phyloP scores from a whole-genome alignment of 2,113 vertebrate species.

The Esox niger region DNA sequence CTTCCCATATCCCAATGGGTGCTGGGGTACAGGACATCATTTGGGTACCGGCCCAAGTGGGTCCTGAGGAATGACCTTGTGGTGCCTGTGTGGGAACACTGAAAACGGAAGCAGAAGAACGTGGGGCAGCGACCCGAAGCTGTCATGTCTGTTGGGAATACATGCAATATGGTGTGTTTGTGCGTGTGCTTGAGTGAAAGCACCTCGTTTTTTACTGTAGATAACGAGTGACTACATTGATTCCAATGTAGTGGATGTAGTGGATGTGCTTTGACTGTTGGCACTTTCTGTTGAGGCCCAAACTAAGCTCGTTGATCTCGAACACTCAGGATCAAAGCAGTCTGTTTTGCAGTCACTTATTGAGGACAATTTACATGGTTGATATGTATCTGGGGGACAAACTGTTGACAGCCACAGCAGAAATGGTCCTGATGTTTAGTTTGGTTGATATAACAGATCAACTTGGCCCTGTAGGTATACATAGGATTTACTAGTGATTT shows the following conservation, averaged over 20 bases:
- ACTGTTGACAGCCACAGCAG: conserved; percentile 42
- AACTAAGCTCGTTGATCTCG: conserved; percentile 18
- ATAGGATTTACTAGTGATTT: too few relatives aligned
- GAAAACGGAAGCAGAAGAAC: conserved; percentile 24
- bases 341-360: conserved; percentile 15
- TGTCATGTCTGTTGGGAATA: background rate
- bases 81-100: too few relatives aligned
- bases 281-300: conserved; percentile 48
- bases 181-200: conserved; percentile 36
- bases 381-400: conserved; percentile 38
- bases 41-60: background rate
- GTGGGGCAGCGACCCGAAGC: conserved; percentile 1
- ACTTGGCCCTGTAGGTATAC: too few relatives aligned
- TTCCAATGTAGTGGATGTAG: conserved; percentile 22
- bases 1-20: too few relatives aligned
- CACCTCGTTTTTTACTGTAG: conserved; percentile 24
- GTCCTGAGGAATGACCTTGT: conserved; percentile 29
- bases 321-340: conserved; percentile 18
- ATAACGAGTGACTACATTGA: conserved; percentile 31
- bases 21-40: too few relatives aligned
- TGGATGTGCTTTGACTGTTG: conserved; percentile 26
- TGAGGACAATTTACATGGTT: conserved; percentile 23
- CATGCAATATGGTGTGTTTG: conserved; percentile 29
- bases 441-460: background rate
- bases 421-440: conserved; percentile 35